Evolutionary conservation across 1,140 invertebrate genomes (phyloP), one percentile per base, ranked within the genome.

Genomic region (Ctenoplectra terminalis): DNA sequence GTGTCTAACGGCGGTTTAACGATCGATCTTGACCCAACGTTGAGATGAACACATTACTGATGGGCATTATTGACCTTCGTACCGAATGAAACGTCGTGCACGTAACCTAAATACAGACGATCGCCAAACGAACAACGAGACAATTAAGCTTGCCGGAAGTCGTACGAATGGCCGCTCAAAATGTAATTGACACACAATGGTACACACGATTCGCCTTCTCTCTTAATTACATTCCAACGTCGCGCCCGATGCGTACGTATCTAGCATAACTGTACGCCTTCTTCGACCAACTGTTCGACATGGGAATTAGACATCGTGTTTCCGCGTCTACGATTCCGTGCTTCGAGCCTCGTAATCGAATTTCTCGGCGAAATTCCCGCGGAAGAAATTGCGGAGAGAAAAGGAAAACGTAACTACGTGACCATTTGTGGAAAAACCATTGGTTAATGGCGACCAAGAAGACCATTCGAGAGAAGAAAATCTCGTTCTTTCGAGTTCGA

Each of bases 81-180:
- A 34, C 15, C 77, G 83, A 86, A 85, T 79, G 76, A 85, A 78
- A 63, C 83, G 64, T 48, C 80, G 60, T 70, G 64, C 75, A 54
- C 50, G 79, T 81, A 75, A 81, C 58, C 87, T 63, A 50, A 67
- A 63, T 80, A 80, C 83, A 61, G 46, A 54, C 67, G 71, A 87
- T 77, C 80, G 63, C 60, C 43, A 77, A 46, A 71, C 86, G 73
- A 77, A 58, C 73, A 85, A 87, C 83, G 72, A 87, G 81, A 89
- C 85, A 87, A 89, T 88, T 88, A 88, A 86, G 64, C 64, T 60
- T 60, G 50, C 77, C 82, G 85, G 83, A 87, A 88, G 83, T 87
- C 88, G 71, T 87, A 89, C 87, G 85, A 89, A 73, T 81, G 48
- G 50, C 74, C 80, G 81, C 75, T 87, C 82, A 61, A 87, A 85